Evolutionary conservation across 2,113 vertebrate genomes (phyloP).

Genomic region (Rhineura floridana): DNA sequence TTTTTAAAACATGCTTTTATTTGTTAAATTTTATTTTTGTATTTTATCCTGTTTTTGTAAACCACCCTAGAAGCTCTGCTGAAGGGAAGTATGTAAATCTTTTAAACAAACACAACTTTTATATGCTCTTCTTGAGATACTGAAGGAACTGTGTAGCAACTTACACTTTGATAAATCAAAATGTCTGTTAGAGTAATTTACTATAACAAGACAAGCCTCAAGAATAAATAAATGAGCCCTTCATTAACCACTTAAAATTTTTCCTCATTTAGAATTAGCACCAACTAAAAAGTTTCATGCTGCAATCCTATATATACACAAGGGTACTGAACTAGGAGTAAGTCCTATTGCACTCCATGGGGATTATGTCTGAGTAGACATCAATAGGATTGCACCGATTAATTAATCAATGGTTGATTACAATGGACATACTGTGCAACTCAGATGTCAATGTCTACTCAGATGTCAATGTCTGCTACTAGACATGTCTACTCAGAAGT

Average conservation of each 20-base stretch:
- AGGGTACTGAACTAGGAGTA: background rate
- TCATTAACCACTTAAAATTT: too few species aligned
- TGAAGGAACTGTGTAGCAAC: background rate
- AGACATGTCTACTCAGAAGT: too few species aligned
- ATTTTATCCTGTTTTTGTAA: background rate
- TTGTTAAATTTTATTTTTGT: background rate
- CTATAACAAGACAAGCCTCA: background rate
- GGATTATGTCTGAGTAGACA: background rate
- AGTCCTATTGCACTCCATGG: background rate
- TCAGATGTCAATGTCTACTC: too few species aligned
- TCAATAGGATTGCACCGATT: background rate
- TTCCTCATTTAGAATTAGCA: background rate
- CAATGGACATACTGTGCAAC: too few species aligned
- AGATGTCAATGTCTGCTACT: too few species aligned
- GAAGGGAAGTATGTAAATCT: background rate
- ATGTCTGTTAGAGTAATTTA: background rate
- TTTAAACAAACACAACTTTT: background rate
- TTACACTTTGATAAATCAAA: background rate
- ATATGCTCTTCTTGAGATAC: background rate
- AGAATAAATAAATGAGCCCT: background rate
- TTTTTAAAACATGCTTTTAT: background rate
- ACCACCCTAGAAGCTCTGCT: background rate
- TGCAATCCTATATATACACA: background rate
- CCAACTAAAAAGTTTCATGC: background rate
- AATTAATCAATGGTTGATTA: background rate